Base-by-base conservation (phyloP, 2,113 vertebrate species). In the Pachyramphus minor region DNA sequence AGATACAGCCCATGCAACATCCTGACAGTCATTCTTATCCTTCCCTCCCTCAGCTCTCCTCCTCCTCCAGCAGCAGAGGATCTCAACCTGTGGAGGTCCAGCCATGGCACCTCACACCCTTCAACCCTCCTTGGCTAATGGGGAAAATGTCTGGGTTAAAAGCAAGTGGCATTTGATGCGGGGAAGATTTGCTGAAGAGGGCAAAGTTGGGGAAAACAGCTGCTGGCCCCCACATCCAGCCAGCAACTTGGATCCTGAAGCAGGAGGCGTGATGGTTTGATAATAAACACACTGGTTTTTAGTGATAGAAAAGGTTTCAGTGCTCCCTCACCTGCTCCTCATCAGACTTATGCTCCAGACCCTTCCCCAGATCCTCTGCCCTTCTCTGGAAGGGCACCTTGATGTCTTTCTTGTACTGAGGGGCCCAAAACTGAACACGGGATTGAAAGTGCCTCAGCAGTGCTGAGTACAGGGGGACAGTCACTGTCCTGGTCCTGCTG, bases 1-100 rank as follows among this genome's bases (percentile, higher is more conserved):
- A n/a, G 22, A 19, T 9, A 49, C 3, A 44, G 49, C 53, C 42
- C 2, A 0, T 21, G 21, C 0, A 2, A 21, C 6, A 41, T 17
- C 47, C 41, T 14, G 6, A 15, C 12, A 53, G 20, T 15, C 1
- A 0, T 11, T 35, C 19, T 47, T 27, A 66, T 39, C 33, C 33
- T 22, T 33, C 64, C 45, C 87, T 3, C 87, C 55, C 55, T 23
- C 41, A 24, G 31, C 31, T 50, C 9, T 12, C 2, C 42, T 33
- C 2, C 42, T 33, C 42, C 27, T 58, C n/a, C 80, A 55, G 60
- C n/a, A 8, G 33, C 16, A 3, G 68, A 58, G 59, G 35, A 73
- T 9, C 59, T 39, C 18, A 71, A 24, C 47, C 31, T 4, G 2
- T 4, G 8, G 22, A 52, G 50, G 4, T 30, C 47, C 52, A 75